Conservation (phyloP, 2,113 vertebrate genomes). For the Proterorhinus semilunaris region DNA sequence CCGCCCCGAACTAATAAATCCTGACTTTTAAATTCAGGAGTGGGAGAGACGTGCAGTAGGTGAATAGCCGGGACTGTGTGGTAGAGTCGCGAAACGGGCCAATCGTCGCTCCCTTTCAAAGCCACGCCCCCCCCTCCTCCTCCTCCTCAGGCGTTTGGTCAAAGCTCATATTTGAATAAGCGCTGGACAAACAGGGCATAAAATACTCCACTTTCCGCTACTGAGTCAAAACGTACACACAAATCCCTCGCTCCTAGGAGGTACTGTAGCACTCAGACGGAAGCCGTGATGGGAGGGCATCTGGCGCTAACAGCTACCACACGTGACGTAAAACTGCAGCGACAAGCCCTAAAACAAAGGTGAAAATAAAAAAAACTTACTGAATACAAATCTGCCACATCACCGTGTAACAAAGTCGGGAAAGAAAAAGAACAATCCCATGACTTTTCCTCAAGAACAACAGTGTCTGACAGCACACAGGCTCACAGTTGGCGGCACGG, state of each 20-base stretch:
- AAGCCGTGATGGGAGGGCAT: not conserved
- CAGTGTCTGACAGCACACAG: constrained; percentile 32
- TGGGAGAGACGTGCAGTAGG: constrained; percentile 46
- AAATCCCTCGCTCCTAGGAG: not conserved
- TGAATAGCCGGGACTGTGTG: constrained; percentile 28
- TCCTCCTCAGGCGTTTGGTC: constrained; percentile 45
- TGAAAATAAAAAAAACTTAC: too few relatives aligned
- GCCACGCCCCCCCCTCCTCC: constrained; percentile 28
- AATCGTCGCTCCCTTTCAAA: constrained; percentile 50
- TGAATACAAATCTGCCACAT: too few relatives aligned
- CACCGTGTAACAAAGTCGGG: too few relatives aligned
- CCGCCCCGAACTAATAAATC: constrained; percentile 43
- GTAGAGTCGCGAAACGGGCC: constrained; percentile 5
- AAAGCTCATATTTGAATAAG: constrained; percentile 75
- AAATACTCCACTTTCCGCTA: not conserved
- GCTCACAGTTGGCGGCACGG: constrained; percentile 49
- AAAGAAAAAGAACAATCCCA: too few relatives aligned
- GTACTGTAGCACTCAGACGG: not conserved
- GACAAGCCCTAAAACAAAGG: too few relatives aligned
- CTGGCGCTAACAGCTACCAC: too few relatives aligned
- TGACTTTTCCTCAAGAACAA: too few relatives aligned
- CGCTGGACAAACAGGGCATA: constrained; percentile 58
- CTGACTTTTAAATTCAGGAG: constrained; percentile 27
- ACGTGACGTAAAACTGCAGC: too few relatives aligned
- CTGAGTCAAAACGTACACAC: not conserved